phyloP scores from a whole-genome alignment of 2,888 invertebrate species.

The Mesorhabditis sp. region DNA sequence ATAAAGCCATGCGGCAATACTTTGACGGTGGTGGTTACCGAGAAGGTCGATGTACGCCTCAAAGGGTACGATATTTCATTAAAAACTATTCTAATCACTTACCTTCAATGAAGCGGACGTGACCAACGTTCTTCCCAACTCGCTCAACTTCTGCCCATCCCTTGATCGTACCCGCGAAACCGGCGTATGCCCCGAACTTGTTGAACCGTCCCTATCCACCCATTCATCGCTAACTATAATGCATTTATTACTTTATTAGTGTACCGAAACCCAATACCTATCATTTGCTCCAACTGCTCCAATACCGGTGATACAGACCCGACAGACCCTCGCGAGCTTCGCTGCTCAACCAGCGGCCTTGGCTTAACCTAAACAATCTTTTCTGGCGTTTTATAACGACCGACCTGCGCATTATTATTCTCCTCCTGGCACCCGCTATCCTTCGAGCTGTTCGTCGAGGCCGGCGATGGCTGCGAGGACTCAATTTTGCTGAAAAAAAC shows the following conservation, averaged over 20 bases:
- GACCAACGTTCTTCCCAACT: conserved; percentile 44
- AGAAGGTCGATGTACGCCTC: conserved; percentile 46
- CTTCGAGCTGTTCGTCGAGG: conserved; percentile 33
- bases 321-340: conserved; percentile 29
- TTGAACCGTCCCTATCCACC: conserved; percentile 16
- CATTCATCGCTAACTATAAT: conserved; percentile 38
- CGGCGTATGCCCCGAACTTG: too few relatives aligned
- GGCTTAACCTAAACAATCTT: conserved; percentile 20
- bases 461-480: conserved; percentile 6
- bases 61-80: neutral
- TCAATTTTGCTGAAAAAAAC: conserved; percentile 28
- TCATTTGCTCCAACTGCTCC: conserved; percentile 48
- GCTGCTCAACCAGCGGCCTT: conserved; percentile 26
- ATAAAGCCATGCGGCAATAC: conserved; percentile 45
- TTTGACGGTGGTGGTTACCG: conserved; percentile 40
- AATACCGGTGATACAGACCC: conserved; percentile 34
- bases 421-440: conserved; percentile 37
- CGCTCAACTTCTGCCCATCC: conserved; percentile 38
- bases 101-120: conserved; percentile 40
- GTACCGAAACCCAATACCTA: conserved; percentile 5
- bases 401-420: conserved; percentile 23
- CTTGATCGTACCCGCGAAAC: conserved; percentile 15
- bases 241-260: too few relatives aligned
- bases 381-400: conserved; percentile 6
- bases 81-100: neutral